A percentile compares a stretch with the other conserved stretches of the same genome.
Conservation (phyloP, 2,888 invertebrate genomes). For the Amiota communis region DNA sequence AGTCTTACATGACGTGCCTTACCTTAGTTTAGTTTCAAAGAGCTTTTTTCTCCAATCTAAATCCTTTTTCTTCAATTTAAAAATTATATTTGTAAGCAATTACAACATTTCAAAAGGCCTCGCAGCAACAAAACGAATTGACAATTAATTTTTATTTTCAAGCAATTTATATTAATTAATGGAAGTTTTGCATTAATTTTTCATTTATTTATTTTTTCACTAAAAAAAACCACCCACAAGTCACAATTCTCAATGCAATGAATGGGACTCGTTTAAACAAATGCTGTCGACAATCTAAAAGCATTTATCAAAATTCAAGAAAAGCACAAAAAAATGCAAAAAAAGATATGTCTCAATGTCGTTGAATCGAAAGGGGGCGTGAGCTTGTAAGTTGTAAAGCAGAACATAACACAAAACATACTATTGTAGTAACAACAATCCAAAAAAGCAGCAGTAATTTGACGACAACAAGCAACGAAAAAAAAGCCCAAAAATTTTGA, state of each 20-base stretch:
- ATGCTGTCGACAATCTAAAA: slow-evolving; percentile 48
- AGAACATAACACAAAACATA: slow-evolving; percentile 27
- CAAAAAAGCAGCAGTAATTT: slow-evolving; percentile 38
- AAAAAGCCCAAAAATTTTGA: neutral
- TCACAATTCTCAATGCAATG: slow-evolving; percentile 64
- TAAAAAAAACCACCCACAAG: slow-evolving; percentile 37
- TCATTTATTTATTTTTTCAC: slow-evolving; percentile 54
- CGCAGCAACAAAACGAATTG: no score
- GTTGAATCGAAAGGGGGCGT: slow-evolving; percentile 27
- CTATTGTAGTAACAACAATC: slow-evolving; percentile 43
- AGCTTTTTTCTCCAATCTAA: no score
- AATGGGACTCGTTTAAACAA: slow-evolving; percentile 19
- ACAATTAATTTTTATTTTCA: no score
- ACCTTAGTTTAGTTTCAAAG: no score
- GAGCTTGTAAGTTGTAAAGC: slow-evolving; percentile 7
- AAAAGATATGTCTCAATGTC: slow-evolving; percentile 55
- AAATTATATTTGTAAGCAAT: no score
- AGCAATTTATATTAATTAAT: no score
- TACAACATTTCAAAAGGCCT: no score
- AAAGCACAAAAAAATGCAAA: neutral
- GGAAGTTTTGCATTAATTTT: slow-evolving; percentile 22
- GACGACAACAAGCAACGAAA: neutral
- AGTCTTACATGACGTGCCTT: no score
- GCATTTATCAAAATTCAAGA: slow-evolving; percentile 64
- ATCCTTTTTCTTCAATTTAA: no score